phyloP scores from a whole-genome alignment of 64 coral and sea anemone species.

The Montipora sp. region DNA sequence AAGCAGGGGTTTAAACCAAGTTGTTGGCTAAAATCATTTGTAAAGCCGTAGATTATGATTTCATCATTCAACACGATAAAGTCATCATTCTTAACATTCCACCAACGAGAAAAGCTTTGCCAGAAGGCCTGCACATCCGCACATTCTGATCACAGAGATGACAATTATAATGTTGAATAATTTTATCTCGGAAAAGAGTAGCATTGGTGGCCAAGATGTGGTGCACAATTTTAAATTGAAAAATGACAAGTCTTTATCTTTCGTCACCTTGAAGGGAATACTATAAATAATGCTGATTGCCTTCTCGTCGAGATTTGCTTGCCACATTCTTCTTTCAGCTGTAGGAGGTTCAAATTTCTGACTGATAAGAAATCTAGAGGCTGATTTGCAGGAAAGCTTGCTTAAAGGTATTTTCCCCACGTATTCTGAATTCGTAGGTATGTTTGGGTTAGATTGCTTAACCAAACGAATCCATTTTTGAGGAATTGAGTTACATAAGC shows the following conservation, averaged over 20 bases:
- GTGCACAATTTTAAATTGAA: conserved; percentile 13
- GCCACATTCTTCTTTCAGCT: neutral
- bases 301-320: neutral
- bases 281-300: neutral
- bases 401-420: neutral
- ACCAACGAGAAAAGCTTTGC: neutral
- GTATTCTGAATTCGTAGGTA: neutral
- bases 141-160: neutral
- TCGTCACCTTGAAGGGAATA: conserved; percentile 13
- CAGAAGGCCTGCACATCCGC: neutral
- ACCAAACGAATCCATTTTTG: neutral
- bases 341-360: conserved; percentile 4
- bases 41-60: neutral
- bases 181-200: neutral
- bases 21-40: neutral
- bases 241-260: neutral
- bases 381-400: neutral
- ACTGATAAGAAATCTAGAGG: neutral
- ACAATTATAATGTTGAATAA: neutral
- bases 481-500: conserved; percentile 18
- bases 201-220: conserved; percentile 1
- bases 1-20: neutral
- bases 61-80: neutral
- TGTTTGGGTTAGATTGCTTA: neutral
- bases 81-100: neutral